Evolutionary conservation across 2,888 invertebrate species (phyloP).

Genomic region (Tachina lurida): DNA sequence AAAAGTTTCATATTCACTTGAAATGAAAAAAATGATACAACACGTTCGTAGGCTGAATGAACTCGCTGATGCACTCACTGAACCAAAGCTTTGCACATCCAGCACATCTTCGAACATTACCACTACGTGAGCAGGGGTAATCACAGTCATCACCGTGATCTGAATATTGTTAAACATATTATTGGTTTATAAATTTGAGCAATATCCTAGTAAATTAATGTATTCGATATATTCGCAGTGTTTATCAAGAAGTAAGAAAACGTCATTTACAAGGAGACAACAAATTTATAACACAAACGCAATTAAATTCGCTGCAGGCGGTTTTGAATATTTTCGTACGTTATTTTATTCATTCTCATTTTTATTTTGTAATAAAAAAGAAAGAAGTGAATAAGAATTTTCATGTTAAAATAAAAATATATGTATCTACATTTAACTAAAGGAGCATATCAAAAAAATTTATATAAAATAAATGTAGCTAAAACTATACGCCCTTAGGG

Average conservation of each 20-base stretch:
- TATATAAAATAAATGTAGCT: constrained; percentile 59
- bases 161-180: no score
- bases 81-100: no score
- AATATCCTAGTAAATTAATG: not conserved
- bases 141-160: no score
- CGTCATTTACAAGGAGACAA: constrained; percentile 74
- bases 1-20: no score
- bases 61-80: no score
- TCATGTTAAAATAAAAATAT: constrained; percentile 45
- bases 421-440: constrained; percentile 38
- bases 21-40: no score
- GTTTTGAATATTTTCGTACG: constrained; percentile 73
- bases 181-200: no score
- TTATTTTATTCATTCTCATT: not conserved
- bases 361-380: constrained; percentile 11
- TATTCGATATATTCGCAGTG: constrained; percentile 29
- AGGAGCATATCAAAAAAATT: constrained; percentile 24
- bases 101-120: no score
- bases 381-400: constrained; percentile 33
- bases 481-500: constrained; percentile 60
- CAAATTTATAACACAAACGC: constrained; percentile 80
- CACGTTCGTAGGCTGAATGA: no score
- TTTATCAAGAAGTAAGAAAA: constrained; percentile 60
- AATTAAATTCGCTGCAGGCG: constrained; percentile 81
- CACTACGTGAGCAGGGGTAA: no score